A percentile compares a stretch with the other conserved stretches of the same genome.
phyloP scores from a whole-genome alignment of 2,888 invertebrate species.

The Rotaria macrura region DNA sequence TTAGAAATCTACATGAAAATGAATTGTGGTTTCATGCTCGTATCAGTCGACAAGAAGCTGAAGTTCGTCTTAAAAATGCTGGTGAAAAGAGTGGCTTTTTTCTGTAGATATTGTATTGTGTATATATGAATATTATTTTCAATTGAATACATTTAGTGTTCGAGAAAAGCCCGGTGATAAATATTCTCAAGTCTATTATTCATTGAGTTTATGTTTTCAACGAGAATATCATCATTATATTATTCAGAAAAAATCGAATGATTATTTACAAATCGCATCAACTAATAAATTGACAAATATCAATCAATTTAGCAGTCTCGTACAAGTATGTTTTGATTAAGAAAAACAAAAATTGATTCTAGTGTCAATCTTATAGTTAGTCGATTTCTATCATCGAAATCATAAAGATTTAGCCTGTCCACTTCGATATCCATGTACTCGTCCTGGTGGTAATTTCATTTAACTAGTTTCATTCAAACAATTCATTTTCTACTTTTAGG shows the following conservation, averaged over 20 bases:
- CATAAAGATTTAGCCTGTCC: not conserved
- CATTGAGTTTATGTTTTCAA: slow-evolving; percentile 29
- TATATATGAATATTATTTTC: not conserved
- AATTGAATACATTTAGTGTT: not conserved
- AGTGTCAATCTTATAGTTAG: not conserved
- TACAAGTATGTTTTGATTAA: not conserved
- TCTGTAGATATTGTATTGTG: slow-evolving; percentile 38
- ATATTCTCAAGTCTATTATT: not conserved
- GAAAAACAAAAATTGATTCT: not conserved
- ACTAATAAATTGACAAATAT: not conserved
- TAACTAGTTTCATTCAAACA: not conserved
- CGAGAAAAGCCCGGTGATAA: not conserved
- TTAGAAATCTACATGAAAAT: slow-evolving; percentile 42
- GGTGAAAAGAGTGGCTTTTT: slow-evolving; percentile 51
- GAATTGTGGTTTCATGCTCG: slow-evolving; percentile 52
- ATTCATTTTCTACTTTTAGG: not conserved
- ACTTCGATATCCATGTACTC: not conserved
- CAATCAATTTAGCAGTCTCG: not conserved
- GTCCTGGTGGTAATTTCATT: not conserved
- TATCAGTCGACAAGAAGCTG: slow-evolving; percentile 47
- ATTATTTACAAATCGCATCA: not conserved
- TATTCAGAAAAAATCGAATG: not conserved
- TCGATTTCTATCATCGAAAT: not conserved
- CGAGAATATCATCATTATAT: slow-evolving; percentile 28
- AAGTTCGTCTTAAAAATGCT: slow-evolving; percentile 41